phyloP scores from a whole-genome alignment of 2,888 invertebrate species.

The Biston betularia region DNA sequence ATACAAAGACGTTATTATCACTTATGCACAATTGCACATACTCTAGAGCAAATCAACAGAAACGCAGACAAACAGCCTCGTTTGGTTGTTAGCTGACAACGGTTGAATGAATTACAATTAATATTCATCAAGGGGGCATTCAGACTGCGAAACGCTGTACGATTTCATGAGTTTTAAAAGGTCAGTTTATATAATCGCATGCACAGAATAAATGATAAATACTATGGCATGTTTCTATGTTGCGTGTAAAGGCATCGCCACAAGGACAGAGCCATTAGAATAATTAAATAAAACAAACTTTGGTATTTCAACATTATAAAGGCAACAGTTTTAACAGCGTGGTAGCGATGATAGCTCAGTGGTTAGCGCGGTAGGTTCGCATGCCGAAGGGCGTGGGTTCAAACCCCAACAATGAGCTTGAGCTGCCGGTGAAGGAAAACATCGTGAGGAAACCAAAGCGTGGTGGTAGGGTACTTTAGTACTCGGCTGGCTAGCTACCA shows the following conservation, averaged over 20 bases:
- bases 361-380: too few species aligned
- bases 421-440: too few species aligned
- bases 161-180: constrained; percentile 11
- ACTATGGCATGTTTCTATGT: background rate
- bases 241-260: background rate
- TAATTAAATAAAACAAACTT: background rate
- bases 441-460: too few species aligned
- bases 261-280: background rate
- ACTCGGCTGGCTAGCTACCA: too few species aligned
- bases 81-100: constrained; percentile 14
- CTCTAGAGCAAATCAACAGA: constrained; percentile 8
- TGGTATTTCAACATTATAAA: background rate
- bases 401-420: too few species aligned
- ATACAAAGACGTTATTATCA: background rate
- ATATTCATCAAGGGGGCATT: constrained; percentile 13
- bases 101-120: constrained; percentile 16
- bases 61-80: constrained; percentile 12
- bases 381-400: too few species aligned
- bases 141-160: background rate
- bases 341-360: too few species aligned
- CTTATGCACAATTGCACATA: constrained; percentile 12
- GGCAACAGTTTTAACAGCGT: too few species aligned
- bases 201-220: background rate
- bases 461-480: too few species aligned
- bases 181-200: background rate